Evolutionary conservation across 2,113 vertebrate species (phyloP).

Genomic region (Alethe diademata): DNA sequence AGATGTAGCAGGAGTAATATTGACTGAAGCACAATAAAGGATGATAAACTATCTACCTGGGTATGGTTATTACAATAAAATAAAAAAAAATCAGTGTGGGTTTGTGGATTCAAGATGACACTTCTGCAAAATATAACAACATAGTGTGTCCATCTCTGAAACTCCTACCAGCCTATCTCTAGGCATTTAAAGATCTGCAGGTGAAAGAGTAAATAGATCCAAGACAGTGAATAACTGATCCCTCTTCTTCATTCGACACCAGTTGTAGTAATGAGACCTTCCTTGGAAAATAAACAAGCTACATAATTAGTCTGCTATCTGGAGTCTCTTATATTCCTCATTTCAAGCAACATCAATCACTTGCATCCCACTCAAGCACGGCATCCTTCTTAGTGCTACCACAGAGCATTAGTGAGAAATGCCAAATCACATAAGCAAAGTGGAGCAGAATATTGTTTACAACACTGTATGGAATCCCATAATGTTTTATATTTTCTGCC

Average conservation of each 20-base stretch:
- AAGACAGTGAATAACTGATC: neutral
- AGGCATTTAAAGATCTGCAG: neutral
- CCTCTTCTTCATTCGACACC: neutral
- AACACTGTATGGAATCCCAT: slow-evolving; percentile 2
- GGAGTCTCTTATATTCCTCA: neutral
- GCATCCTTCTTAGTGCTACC: neutral
- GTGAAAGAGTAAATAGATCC: neutral
- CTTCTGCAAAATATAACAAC: neutral
- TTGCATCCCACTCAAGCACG: neutral
- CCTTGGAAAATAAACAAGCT: neutral
- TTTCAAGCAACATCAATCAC: slow-evolving; percentile 20
- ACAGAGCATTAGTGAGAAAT: slow-evolving; percentile 5
- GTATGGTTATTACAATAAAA: neutral
- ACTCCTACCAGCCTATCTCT: neutral
- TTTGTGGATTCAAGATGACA: neutral
- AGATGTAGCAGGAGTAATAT: neutral
- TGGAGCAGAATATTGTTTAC: slow-evolving; percentile 30
- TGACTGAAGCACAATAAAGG: neutral
- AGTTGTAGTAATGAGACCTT: neutral
- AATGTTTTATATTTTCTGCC: slow-evolving; percentile 20
- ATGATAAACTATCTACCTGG: neutral
- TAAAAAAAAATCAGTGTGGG: neutral
- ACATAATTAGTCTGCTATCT: neutral
- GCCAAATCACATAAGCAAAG: neutral
- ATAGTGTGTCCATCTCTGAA: neutral